Evolutionary conservation across 2,888 invertebrate species (phyloP).

Genomic region (Epistrophe eligans): DNA sequence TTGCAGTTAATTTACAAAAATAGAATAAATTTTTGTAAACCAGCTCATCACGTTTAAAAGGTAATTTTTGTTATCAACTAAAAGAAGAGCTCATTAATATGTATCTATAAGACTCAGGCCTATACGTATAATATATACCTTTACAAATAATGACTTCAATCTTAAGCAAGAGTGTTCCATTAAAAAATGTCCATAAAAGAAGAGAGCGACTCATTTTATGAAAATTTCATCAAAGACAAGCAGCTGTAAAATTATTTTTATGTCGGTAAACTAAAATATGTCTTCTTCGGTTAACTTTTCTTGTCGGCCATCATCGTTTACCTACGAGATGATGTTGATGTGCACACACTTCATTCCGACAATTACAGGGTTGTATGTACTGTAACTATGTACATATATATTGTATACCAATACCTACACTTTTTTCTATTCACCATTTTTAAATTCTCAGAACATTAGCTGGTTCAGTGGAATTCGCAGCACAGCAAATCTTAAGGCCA

Average conservation of each 20-base stretch:
- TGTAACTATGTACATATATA: not conserved
- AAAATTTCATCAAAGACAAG: conserved; percentile 38
- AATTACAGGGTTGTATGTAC: conserved; percentile 22
- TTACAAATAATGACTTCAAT: not conserved
- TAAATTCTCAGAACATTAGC: conserved; percentile 56
- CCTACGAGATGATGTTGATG: conserved; percentile 39
- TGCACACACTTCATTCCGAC: conserved; percentile 44
- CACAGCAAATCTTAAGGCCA: conserved; percentile 34
- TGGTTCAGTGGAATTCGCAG: conserved; percentile 46
- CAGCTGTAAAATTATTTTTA: conserved; percentile 46
- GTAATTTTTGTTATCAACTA: conserved; percentile 13
- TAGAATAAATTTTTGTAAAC: not conserved
- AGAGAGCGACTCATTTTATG: not conserved
- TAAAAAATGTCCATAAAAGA: conserved; percentile 28
- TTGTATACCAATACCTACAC: not conserved
- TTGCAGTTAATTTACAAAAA: not conserved
- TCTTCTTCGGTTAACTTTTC: conserved; percentile 29
- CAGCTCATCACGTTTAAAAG: conserved; percentile 10
- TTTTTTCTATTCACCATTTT: conserved; percentile 28
- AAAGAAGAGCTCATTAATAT: conserved; percentile 9
- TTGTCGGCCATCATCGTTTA: conserved; percentile 47
- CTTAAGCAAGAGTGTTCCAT: conserved; percentile 31
- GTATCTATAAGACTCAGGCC: not conserved
- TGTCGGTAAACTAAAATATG: conserved; percentile 39
- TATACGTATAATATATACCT: not conserved